Evolutionary conservation across 2,888 invertebrate genomes (phyloP).

Genomic region (Eupithecia insigniata): DNA sequence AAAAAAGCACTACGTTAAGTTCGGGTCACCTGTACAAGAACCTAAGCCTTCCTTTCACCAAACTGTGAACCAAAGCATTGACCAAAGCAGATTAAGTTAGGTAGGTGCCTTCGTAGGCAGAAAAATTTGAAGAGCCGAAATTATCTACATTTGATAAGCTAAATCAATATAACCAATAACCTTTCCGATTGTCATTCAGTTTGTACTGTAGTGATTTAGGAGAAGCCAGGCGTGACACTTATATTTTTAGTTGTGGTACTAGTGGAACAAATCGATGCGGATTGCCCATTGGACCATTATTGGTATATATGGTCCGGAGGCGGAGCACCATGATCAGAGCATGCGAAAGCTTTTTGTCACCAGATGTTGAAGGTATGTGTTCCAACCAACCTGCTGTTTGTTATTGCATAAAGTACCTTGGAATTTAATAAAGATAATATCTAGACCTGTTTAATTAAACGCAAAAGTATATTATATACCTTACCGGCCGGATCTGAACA

Average conservation of each 20-base stretch:
- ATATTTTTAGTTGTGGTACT: neutral
- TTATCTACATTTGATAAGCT: conserved; percentile 22
- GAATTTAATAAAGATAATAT: too few species aligned
- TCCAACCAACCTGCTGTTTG: neutral
- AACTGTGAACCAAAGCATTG: too few species aligned
- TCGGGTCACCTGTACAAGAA: too few species aligned
- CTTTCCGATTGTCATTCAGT: neutral
- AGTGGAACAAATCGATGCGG: neutral
- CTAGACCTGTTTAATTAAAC: too few species aligned
- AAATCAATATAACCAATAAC: conserved; percentile 26
- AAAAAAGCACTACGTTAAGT: too few species aligned
- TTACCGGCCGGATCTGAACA: too few species aligned
- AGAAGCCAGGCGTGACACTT: neutral
- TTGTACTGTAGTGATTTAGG: neutral
- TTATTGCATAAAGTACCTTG: too few species aligned
- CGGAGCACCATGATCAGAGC: neutral
- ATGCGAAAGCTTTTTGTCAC: neutral
- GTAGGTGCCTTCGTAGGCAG: neutral
- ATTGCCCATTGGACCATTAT: neutral
- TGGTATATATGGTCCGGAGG: neutral
- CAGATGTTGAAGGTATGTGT: neutral
- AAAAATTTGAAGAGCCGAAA: conserved; percentile 9
- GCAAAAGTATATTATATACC: too few species aligned
- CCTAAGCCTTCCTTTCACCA: too few species aligned
- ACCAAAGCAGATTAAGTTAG: too few species aligned